These are phyloP conservation scores for Apamea monoglypha DNA, from an alignment of 2,888 invertebrate species.

Conservation along the genomic window DNA sequence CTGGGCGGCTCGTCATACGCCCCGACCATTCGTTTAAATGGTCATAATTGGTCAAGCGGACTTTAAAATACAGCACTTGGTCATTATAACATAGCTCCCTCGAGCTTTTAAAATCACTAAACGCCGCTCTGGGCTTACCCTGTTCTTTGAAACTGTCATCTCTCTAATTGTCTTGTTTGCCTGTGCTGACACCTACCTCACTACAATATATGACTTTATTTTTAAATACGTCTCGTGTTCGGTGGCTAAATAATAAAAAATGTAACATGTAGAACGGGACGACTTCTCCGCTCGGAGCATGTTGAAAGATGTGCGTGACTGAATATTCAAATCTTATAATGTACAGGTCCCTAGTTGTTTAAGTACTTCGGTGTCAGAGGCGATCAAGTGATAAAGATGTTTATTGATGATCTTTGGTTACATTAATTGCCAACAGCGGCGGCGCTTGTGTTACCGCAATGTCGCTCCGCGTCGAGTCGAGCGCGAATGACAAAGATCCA, in stretches of 20 bases:
- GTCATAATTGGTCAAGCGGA: constrained; percentile 85
- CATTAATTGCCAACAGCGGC: constrained; percentile 89
- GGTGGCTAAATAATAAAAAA: constrained; percentile 73
- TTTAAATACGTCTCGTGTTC: constrained; percentile 68
- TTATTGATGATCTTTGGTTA: constrained; percentile 89
- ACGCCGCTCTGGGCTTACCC: constrained; percentile 50
- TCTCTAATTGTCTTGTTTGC: constrained; percentile 64
- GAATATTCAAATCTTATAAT: constrained; percentile 84
- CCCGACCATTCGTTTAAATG: constrained; percentile 84
- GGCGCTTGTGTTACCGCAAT: constrained; percentile 84
- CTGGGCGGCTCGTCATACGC: constrained; percentile 82
- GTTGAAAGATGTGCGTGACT: constrained; percentile 86
- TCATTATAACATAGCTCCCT: constrained; percentile 81
- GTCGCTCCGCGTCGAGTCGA: constrained; percentile 80
- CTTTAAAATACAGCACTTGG: constrained; percentile 80
- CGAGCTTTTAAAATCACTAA: constrained; percentile 68
- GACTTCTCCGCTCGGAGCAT: constrained; percentile 67
- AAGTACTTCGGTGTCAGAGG: constrained; percentile 84
- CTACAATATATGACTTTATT: constrained; percentile 67
- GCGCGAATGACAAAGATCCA: constrained; percentile 88
- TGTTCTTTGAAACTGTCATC: constrained; percentile 59
- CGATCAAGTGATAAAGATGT: constrained; percentile 90
- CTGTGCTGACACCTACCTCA: constrained; percentile 63
- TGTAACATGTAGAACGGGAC: constrained; percentile 59
- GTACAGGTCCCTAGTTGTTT: constrained; percentile 82